These are phyloP conservation scores for Cyanocitta stelleri DNA, from an alignment of 2,113 vertebrate species.

Conservation along the genomic window DNA sequence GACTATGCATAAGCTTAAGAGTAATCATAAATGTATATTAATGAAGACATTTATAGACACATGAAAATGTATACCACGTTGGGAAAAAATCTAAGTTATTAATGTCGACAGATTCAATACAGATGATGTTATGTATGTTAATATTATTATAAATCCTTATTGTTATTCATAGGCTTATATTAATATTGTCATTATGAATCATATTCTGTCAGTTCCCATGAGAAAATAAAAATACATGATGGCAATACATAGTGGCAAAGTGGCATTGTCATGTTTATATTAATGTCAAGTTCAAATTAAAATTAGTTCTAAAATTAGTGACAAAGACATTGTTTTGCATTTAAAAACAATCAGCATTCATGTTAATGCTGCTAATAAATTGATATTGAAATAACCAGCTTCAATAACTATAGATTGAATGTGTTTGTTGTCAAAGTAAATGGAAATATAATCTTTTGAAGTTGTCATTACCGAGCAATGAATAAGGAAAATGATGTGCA, in stretches of 20 bases:
- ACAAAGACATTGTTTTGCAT: conserved; percentile 33
- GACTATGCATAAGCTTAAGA: conserved; percentile 34
- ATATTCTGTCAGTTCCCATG: conserved; percentile 45
- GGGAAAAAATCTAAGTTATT: conserved; percentile 34
- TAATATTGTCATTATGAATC: conserved; percentile 62
- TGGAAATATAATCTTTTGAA: conserved; percentile 8
- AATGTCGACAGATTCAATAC: conserved; percentile 21
- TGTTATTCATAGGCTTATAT: conserved; percentile 59
- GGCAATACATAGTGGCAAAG: conserved; percentile 48
- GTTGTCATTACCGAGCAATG: background rate
- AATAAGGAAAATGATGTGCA: background rate
- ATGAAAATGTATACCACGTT: background rate
- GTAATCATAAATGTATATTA: conserved; percentile 43
- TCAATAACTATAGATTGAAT: background rate
- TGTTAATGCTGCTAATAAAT: conserved; percentile 61
- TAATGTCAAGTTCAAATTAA: conserved; percentile 65
- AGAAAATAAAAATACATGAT: conserved; percentile 61
- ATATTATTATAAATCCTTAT: conserved; percentile 58
- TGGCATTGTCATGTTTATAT: conserved; percentile 58
- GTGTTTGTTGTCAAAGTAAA: conserved; percentile 25
- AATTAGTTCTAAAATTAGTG: conserved; percentile 59
- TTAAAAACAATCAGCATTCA: conserved; percentile 53
- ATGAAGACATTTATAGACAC: conserved; percentile 45
- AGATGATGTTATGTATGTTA: conserved; percentile 48
- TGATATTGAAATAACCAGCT: conserved; percentile 54